Evolutionary conservation across 2,888 invertebrate genomes (phyloP).

Genomic region (Neoaliturus tenellus): DNA sequence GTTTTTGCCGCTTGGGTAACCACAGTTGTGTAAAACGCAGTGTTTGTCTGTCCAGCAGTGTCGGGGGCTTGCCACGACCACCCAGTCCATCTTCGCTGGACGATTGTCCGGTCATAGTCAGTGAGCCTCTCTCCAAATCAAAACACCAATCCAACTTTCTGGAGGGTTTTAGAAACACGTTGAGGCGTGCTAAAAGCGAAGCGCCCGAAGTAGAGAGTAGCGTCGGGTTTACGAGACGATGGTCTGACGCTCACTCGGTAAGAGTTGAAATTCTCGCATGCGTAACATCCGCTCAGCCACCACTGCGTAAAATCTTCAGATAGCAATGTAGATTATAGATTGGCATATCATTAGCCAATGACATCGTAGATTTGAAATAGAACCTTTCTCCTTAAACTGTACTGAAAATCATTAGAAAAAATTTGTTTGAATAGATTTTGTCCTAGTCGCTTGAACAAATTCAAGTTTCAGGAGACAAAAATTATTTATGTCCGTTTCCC

Average conservation of each 20-base stretch:
- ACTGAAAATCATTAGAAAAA: too few relatives aligned
- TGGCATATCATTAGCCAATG: too few relatives aligned
- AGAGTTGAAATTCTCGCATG: constrained; percentile 26
- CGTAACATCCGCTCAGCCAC: constrained; percentile 35
- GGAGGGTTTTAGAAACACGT: constrained; percentile 79
- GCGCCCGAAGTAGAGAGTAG: constrained; percentile 61
- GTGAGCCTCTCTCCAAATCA: constrained; percentile 58
- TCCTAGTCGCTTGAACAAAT: too few relatives aligned
- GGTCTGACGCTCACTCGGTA: constrained; percentile 61
- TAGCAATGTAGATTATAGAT: too few relatives aligned
- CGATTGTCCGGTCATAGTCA: constrained; percentile 60
- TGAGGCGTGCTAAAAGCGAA: constrained; percentile 76
- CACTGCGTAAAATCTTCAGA: neutral
- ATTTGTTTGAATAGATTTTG: too few relatives aligned
- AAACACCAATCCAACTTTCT: constrained; percentile 72
- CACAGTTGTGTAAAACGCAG: too few relatives aligned
- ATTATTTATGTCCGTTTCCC: too few relatives aligned
- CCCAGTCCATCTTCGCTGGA: constrained; percentile 59
- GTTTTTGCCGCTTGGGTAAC: too few relatives aligned
- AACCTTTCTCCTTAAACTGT: too few relatives aligned
- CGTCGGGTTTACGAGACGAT: constrained; percentile 56
- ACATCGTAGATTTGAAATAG: neutral
- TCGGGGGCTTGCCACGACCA: constrained; percentile 31
- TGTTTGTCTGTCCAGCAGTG: constrained; percentile 49
- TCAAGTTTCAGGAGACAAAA: too few relatives aligned